Conservation (phyloP, 2,113 vertebrate species). For the Mionectes macconnelli region DNA sequence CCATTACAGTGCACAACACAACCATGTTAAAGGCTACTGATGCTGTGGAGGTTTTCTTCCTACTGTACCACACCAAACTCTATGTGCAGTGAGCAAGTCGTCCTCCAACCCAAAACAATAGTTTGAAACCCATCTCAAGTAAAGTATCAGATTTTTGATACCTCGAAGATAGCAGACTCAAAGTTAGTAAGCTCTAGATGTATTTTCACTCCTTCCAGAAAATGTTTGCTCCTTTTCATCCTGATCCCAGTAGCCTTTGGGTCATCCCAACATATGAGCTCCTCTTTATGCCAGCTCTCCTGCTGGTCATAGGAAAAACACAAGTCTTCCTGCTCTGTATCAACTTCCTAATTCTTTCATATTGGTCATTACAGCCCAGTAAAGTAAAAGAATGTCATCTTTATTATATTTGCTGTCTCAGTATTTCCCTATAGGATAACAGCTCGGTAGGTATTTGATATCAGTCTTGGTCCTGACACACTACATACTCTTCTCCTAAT, state of each 20-base stretch:
- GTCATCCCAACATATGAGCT: not conserved
- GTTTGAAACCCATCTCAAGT: not conserved
- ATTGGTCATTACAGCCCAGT: not conserved
- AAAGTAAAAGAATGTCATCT: not conserved
- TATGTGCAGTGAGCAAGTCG: not conserved
- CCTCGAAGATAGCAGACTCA: not conserved
- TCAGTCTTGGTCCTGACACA: not conserved
- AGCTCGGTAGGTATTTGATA: not conserved
- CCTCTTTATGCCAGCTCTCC: not conserved
- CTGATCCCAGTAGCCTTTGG: not conserved
- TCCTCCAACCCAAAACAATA: not conserved
- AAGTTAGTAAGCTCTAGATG: not conserved
- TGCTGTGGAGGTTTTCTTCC: not conserved
- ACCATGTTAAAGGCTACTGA: not conserved
- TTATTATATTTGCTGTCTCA: not conserved
- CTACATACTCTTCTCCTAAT: not conserved
- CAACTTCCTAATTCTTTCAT: not conserved
- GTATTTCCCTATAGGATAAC: not conserved
- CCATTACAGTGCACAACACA: not conserved
- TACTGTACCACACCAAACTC: not conserved
- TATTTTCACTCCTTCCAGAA: not conserved
- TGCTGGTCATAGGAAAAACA: not conserved
- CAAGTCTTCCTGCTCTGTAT: not conserved
- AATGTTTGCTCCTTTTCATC: not conserved
- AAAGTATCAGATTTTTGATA: not conserved